Conservation (phyloP, 92 coral and sea anemone genomes). For the Parazoanthus swiftii region DNA sequence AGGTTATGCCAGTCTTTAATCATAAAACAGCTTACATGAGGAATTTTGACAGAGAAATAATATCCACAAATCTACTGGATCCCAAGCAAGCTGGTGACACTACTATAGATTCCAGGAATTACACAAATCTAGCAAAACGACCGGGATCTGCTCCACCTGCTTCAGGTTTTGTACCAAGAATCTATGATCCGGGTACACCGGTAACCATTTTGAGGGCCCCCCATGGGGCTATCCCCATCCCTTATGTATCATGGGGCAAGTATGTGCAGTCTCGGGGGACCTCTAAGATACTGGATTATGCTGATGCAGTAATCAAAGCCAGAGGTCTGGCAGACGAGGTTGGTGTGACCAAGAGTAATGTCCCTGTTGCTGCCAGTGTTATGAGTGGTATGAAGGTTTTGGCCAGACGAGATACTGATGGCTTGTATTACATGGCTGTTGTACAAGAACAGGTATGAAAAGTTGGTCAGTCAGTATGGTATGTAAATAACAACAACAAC, state of each 20-base stretch:
- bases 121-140: conserved; percentile 38
- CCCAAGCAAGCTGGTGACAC: background rate
- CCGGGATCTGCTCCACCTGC: conserved; percentile 86
- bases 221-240: conserved; percentile 77
- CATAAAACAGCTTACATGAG: conserved; percentile 68
- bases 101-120: background rate
- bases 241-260: conserved; percentile 74
- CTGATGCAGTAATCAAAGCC: conserved; percentile 91
- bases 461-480: background rate
- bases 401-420: conserved; percentile 88
- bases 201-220: conserved; percentile 69
- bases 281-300: conserved; percentile 84
- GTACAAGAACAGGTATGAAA: conserved; percentile 78
- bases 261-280: conserved; percentile 53
- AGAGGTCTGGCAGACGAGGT: conserved; percentile 83
- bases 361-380: conserved; percentile 90
- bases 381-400: conserved; percentile 86
- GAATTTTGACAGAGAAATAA: conserved; percentile 58
- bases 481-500: too few species aligned
- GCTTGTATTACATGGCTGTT: conserved; percentile 84
- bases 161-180: conserved; percentile 66
- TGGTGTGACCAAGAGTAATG: conserved; percentile 52
- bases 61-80: conserved; percentile 45
- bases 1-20: conserved; percentile 78
- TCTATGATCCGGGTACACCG: conserved; percentile 61